Evolutionary conservation across 2,113 vertebrate genomes (phyloP).

Genomic region (Paraplagusia blochii): DNA sequence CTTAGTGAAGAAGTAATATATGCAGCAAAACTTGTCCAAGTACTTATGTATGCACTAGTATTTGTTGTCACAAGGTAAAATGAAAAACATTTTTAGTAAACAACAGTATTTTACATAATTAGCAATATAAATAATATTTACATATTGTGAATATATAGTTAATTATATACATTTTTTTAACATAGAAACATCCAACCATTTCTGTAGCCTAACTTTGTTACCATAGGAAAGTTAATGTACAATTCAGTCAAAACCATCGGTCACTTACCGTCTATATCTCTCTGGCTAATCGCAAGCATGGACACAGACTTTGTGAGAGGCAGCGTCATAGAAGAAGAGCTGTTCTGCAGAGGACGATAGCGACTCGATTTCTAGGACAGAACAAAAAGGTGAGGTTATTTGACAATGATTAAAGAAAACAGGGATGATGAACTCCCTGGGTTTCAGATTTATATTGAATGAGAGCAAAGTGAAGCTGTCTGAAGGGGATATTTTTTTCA

Average conservation of each 20-base stretch:
- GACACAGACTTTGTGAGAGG: conserved; percentile 93
- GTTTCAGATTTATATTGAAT: conserved; percentile 26
- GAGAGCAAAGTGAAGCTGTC: conserved; percentile 12
- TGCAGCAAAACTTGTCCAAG: too few species aligned
- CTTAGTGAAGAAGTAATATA: too few species aligned
- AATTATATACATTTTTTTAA: too few species aligned
- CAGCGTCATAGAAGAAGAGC: conserved; percentile 78
- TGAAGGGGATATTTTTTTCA: conserved; percentile 35
- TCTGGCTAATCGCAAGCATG: conserved; percentile 88
- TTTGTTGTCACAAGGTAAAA: too few species aligned
- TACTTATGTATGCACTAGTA: too few species aligned
- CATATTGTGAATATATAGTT: too few species aligned
- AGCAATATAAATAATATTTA: too few species aligned
- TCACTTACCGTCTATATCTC: conserved; percentile 83
- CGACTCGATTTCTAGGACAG: conserved; percentile 64
- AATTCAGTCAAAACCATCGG: not conserved
- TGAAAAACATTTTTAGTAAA: too few species aligned
- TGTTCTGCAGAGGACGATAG: conserved; percentile 68
- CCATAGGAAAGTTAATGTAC: too few species aligned
- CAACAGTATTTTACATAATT: too few species aligned
- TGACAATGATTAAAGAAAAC: not conserved
- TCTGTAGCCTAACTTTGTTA: too few species aligned
- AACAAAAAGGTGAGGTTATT: conserved; percentile 2
- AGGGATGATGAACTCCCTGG: not conserved
- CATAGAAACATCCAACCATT: too few species aligned